Base-by-base conservation (phyloP, 2,888 invertebrate species). In the Griposia aprilina region DNA sequence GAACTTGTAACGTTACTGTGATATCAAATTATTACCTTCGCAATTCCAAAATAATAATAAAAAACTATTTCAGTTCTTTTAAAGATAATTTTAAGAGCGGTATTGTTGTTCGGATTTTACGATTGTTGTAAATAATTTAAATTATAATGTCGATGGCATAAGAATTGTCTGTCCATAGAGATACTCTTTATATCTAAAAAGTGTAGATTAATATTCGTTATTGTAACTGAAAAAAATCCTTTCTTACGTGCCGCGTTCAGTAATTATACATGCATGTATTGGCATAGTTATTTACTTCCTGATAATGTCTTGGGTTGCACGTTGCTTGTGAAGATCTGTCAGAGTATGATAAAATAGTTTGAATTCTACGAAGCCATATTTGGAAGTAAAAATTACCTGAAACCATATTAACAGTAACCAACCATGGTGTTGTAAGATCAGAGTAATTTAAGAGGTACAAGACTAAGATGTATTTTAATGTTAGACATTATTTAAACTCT, bases 1-100 rank as follows among this genome's bases (percentile, higher is more conserved):
- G 86, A 77, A 89, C 87, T 82, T 90, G 90, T 93, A 94, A 94
- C 90, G 90, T 93, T 94, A 94, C 95, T 96, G 96, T 96, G 96
- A 96, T 96, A 96, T 93, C 90, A 92, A 91, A 90, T 88, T 91
- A 89, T 86, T 87, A 85, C 88, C 86, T 89, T 88, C 86, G 89
- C 90, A 85, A 81, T 78, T 71, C 86, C 87, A 90, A 88, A 86
- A 74, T 48, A 78, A 88, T 87, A 90, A 90, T n/a, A 85, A 88
- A 89, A 85, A 76, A 73, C 66, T 50, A 76, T 20, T 62, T 85
- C 74, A 73, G 50, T 87, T 88, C 73, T 78, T 80, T 79, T 80
- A 26, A 69, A 74, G 59, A 78, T 84, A 80, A 84, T 85, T 88
- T 86, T 88, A 86, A 83, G 83, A 74, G 77, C 70, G 65, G 74